Conservation (phyloP, 37 sponge, comb jelly and placozoan species). For the Mnemiopsis leidyi region DNA sequence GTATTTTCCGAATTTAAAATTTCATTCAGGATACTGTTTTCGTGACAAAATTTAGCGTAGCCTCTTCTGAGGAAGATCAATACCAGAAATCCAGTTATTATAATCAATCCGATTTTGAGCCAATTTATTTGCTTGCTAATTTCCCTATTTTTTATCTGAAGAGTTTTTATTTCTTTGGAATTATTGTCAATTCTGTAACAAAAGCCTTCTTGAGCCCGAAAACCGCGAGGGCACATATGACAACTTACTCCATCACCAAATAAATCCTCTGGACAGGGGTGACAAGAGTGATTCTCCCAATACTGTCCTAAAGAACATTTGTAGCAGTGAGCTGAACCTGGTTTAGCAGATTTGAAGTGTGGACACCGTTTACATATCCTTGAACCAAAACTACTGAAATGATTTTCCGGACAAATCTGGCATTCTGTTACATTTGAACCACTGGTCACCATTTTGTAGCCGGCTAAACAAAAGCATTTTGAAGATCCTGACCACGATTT, state of each 20-base stretch:
- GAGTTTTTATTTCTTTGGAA: neutral
- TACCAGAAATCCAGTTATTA: neutral
- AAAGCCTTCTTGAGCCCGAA: neutral
- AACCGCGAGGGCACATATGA: neutral
- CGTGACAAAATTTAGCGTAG: neutral
- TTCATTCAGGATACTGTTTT: neutral
- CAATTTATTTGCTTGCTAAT: neutral
- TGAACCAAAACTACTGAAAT: neutral
- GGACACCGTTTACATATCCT: neutral
- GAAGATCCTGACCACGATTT: neutral
- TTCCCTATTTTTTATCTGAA: neutral
- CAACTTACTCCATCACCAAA: conserved; percentile 9
- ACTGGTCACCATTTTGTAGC: neutral
- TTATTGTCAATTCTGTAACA: neutral
- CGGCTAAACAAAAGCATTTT: neutral
- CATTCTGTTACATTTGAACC: neutral
- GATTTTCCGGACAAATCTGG: neutral
- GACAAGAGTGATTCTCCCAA: neutral
- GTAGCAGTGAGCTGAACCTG: neutral
- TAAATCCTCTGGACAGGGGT: neutral
- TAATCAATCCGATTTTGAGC: neutral
- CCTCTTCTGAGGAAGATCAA: neutral
- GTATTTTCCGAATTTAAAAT: too few species aligned
- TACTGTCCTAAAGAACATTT: neutral
- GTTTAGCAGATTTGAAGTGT: neutral